A percentile compares a stretch with the other conserved stretches of the same genome.
These are phyloP conservation scores for Asbolus verrucosus DNA, from an alignment of 1,140 invertebrate species.

Conservation along the genomic window DNA sequence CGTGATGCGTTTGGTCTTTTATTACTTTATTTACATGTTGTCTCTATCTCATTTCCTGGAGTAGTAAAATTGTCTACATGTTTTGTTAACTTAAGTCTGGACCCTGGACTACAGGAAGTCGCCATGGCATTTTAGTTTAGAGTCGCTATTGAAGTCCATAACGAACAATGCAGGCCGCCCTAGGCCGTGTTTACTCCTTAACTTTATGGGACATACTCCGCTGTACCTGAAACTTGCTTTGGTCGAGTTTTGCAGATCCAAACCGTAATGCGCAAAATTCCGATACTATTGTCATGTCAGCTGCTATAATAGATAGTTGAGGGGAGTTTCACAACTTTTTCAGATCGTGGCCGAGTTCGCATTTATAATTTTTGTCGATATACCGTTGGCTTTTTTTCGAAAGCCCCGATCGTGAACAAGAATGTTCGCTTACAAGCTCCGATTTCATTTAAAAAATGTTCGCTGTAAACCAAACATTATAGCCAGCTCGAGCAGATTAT, in stretches of 20 bases:
- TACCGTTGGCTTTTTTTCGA: slow-evolving; percentile 18
- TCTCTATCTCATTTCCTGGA: slow-evolving; percentile 48
- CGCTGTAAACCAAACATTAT: slow-evolving; percentile 18
- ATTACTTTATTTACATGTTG: slow-evolving; percentile 54
- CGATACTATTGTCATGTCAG: slow-evolving; percentile 24
- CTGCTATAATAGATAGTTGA: slow-evolving; percentile 1
- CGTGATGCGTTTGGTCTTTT: slow-evolving; percentile 52
- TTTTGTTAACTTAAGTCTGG: slow-evolving; percentile 37
- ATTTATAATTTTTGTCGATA: slow-evolving; percentile 22
- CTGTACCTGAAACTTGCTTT: slow-evolving; percentile 16
- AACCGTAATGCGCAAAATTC: slow-evolving; percentile 1
- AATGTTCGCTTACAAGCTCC: slow-evolving; percentile 26
- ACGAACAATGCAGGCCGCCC: slow-evolving; percentile 12
- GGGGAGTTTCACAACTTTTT: slow-evolving; percentile 34
- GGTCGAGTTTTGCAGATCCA: background rate
- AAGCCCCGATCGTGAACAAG: slow-evolving; percentile 15
- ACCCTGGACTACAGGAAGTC: slow-evolving; percentile 10
- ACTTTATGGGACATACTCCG: slow-evolving; percentile 13
- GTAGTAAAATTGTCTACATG: slow-evolving; percentile 47
- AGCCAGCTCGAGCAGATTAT: slow-evolving; percentile 18
- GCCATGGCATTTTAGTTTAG: slow-evolving; percentile 6
- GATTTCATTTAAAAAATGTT: slow-evolving; percentile 33
- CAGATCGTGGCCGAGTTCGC: slow-evolving; percentile 5
- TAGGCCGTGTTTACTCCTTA: background rate
- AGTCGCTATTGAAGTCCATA: background rate